Base-by-base conservation (phyloP, 2,113 vertebrate genomes). In the Tylochromis polylepis region DNA sequence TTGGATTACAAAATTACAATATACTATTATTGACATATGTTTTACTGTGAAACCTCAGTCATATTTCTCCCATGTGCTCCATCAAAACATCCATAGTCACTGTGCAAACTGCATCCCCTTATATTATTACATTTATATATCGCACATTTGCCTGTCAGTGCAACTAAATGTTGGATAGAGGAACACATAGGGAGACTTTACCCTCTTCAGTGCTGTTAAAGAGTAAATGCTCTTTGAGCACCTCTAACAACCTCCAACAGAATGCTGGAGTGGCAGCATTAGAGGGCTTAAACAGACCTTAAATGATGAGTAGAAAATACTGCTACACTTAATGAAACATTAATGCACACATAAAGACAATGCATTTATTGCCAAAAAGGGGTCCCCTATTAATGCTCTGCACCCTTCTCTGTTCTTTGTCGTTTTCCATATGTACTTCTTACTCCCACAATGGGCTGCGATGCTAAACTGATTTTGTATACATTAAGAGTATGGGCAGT, bases 201-300 rank as follows among this genome's bases (percentile, higher is more conserved):
- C 27, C 15, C 57, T 82, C 43, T n/a, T 22, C 16, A 22, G 24
- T 84, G 72, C 22, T 85, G 41, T 2, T 24, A n/a, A 67, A 80
- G 29, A 72, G 56, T 77, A 56, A 87, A 88, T 67, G 57, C 67
- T 38, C 41, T 70, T n/a, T 59, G 82, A 87, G 72, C 57, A 46
- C 41, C 58, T 82, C 79, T 88, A 85, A 90, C n/a, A n/a, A n/a
- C n/a, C n/a, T 87, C 80, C 87, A 55, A 10, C 65, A 22, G 81
- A 88, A 85, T 79, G 57, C 82, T 12, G 51, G 9, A 85, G 82
- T 34, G 62, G 80, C 57, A 75, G 85, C 65, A 83, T 53, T 57
- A 85, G 31, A 83, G 57, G 57, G 60, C 79, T 57, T 55, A 82
- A 84, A 80, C 60, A 51, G 14, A 82, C 6, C 59, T 43, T 81